Conservation (phyloP, 2,797 vertebrate genomes). For the Morus bassanus region DNA sequence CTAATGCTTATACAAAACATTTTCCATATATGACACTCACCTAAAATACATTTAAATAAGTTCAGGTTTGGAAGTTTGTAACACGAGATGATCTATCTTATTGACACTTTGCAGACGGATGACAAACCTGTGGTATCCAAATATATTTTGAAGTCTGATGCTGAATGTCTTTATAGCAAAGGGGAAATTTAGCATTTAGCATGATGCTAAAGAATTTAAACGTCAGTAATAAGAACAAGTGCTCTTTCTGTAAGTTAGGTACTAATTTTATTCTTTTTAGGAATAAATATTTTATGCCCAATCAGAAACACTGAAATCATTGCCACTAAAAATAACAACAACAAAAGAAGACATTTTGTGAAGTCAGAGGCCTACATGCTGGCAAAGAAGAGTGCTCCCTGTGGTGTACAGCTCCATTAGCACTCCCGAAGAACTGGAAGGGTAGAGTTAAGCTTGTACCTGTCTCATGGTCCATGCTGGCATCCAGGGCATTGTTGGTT, state of each 20-base stretch:
- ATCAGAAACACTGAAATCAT: neutral
- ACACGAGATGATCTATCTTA: neutral
- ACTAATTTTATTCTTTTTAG: neutral
- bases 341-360: neutral
- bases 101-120: neutral
- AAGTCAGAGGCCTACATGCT: neutral
- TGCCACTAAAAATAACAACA: neutral
- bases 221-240: neutral
- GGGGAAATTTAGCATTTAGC: neutral
- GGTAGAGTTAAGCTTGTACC: neutral
- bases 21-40: slow-evolving; percentile 8
- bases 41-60: neutral
- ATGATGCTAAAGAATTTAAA: neutral
- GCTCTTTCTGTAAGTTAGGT: neutral
- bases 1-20: slow-evolving; percentile 35
- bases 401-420: neutral
- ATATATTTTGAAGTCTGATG: neutral
- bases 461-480: neutral
- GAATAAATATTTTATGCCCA: neutral
- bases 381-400: neutral
- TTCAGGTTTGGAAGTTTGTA: neutral
- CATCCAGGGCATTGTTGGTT: neutral
- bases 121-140: neutral
- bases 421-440: neutral
- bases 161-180: neutral